phyloP scores from a whole-genome alignment of 2,888 invertebrate species.

The Caenorhabditis wallacei region DNA sequence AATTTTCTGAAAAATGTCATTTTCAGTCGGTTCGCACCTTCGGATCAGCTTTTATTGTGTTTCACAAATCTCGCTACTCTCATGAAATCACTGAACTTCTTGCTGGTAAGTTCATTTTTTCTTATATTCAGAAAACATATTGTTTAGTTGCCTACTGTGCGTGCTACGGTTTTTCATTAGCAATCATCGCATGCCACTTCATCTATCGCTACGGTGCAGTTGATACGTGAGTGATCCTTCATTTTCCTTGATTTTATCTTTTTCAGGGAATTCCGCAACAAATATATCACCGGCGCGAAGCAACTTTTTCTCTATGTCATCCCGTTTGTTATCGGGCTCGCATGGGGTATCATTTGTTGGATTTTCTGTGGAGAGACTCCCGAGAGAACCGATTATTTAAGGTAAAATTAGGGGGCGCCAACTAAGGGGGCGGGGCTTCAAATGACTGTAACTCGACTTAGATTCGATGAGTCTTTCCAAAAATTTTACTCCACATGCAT shows the following conservation, averaged over 20 bases:
- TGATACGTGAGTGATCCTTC: conserved; percentile 2
- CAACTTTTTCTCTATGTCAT: conserved; percentile 3
- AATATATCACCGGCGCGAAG: conserved; percentile 25
- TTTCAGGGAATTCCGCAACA: conserved; percentile 13
- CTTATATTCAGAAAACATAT: conserved; percentile 7
- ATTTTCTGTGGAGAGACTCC: conserved; percentile 16
- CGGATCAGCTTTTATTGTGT: conserved; percentile 35
- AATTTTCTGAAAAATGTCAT: too few relatives aligned
- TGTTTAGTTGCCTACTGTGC: conserved; percentile 26
- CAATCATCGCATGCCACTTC: conserved; percentile 38
- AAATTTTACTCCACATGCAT: too few relatives aligned
- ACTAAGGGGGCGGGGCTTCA: too few relatives aligned
- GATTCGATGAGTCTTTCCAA: too few relatives aligned
- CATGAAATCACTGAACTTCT: conserved; percentile 4
- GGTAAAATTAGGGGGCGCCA: too few relatives aligned
- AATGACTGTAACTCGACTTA: too few relatives aligned
- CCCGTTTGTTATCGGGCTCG: conserved; percentile 6
- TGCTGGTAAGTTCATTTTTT: neutral
- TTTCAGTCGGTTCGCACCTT: conserved; percentile 33
- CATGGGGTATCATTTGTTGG: conserved; percentile 22
- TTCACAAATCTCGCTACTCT: neutral
- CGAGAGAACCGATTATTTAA: conserved; percentile 15
- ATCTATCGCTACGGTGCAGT: conserved; percentile 45
- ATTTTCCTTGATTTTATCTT: too few relatives aligned
- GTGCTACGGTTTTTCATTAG: conserved; percentile 30